Percentiles rank a stretch among this genome's conserved stretches.
Evolutionary conservation across 2,113 vertebrate species (phyloP).

Genomic region (Gobiocypris rarus): DNA sequence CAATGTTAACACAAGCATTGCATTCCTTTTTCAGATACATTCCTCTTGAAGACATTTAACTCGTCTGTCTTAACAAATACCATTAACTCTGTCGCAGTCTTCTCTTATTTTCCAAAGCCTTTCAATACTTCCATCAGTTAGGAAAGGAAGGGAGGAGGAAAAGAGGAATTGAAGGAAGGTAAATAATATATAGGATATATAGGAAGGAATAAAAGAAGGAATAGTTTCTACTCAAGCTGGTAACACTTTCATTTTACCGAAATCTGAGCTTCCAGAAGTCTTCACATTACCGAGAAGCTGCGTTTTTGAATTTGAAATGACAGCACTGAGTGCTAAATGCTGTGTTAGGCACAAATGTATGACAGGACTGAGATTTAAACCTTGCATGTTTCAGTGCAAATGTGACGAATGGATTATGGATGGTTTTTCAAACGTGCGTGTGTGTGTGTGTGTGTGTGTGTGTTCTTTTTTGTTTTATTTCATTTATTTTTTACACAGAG

Average conservation of each 20-base stretch:
- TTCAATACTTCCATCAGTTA: slow-evolving; percentile 70
- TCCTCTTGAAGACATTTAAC: slow-evolving; percentile 74
- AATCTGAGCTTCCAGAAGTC: slow-evolving; percentile 74
- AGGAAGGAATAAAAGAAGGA: not conserved
- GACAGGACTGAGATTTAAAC: slow-evolving; percentile 61
- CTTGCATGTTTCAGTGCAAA: slow-evolving; percentile 73
- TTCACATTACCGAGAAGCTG: slow-evolving; percentile 65
- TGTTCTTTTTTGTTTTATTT: slow-evolving; percentile 60
- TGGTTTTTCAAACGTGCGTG: slow-evolving; percentile 54
- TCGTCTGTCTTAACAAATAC: slow-evolving; percentile 77
- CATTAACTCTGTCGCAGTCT: slow-evolving; percentile 76
- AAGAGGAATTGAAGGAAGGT: slow-evolving; percentile 19
- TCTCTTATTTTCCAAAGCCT: slow-evolving; percentile 65
- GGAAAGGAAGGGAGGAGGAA: slow-evolving; percentile 11
- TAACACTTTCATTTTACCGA: slow-evolving; percentile 40
- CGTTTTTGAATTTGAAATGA: slow-evolving; percentile 56
- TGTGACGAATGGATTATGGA: slow-evolving; percentile 62
- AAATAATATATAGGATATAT: not conserved
- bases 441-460: slow-evolving; percentile 60
- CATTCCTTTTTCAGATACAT: slow-evolving; percentile 84
- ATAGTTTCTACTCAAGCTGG: slow-evolving; percentile 10
- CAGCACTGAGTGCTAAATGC: slow-evolving; percentile 55
- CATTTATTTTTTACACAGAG: slow-evolving; percentile 60
- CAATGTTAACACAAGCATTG: slow-evolving; percentile 79
- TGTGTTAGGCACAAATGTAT: slow-evolving; percentile 53